Percentiles rank a stretch among this genome's conserved stretches.
These are phyloP conservation scores for Oligia strigilis DNA, from an alignment of 2,888 invertebrate genomes.

Conservation along the genomic window DNA sequence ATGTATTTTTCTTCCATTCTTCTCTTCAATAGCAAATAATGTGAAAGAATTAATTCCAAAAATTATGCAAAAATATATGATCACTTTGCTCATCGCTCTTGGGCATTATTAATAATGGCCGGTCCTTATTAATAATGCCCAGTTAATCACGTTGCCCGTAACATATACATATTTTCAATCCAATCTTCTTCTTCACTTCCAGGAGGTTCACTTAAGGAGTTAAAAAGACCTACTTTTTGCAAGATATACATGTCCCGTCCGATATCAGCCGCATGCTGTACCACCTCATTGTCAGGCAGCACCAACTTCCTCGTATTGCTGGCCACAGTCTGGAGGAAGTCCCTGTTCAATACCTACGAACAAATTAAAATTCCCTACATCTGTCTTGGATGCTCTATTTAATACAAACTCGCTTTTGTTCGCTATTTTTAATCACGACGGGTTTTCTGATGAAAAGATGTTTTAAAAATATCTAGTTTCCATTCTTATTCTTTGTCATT, in stretches of 20 bases:
- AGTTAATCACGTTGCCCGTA: too few relatives aligned
- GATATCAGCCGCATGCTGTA: constrained; percentile 87
- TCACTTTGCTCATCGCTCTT: too few relatives aligned
- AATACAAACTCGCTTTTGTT: constrained; percentile 54
- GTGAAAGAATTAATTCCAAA: not conserved
- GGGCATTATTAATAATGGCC: too few relatives aligned
- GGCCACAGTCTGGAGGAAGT: constrained; percentile 86
- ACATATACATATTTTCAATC: too few relatives aligned
- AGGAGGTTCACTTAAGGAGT: not conserved
- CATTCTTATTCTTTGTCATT: not conserved
- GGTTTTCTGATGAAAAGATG: constrained; percentile 11
- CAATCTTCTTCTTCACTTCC: too few relatives aligned
- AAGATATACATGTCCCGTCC: constrained; percentile 88
- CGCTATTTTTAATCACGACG: constrained; percentile 45
- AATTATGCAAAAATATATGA: not conserved
- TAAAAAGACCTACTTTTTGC: constrained; percentile 75
- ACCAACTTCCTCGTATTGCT: constrained; percentile 83
- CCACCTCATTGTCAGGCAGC: constrained; percentile 86
- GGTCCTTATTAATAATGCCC: too few relatives aligned
- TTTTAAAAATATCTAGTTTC: constrained; percentile 9
- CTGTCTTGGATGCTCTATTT: constrained; percentile 38
- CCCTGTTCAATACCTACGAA: constrained; percentile 80
- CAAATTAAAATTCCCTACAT: constrained; percentile 46
- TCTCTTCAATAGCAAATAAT: not conserved
- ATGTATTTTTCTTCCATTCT: not conserved